These are phyloP conservation scores for Potorous gilbertii DNA, from an alignment of 2,797 vertebrate genomes.

Conservation along the genomic window DNA sequence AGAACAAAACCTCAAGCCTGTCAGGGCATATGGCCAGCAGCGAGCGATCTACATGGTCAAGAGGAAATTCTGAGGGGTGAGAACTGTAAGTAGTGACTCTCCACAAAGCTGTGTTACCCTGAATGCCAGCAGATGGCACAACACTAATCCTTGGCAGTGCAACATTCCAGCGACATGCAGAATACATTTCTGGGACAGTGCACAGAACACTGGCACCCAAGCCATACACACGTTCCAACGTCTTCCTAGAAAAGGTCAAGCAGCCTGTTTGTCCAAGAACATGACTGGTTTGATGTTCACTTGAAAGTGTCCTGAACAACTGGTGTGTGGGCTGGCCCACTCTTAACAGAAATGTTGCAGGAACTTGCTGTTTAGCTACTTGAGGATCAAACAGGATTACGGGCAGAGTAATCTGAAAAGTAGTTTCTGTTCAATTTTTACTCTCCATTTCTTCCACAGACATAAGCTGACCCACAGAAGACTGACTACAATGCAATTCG, in stretches of 20 bases:
- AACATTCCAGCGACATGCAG: background rate
- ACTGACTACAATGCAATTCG: background rate
- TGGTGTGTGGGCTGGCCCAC: conserved; percentile 51
- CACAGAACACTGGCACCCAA: background rate
- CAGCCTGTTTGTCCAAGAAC: conserved; percentile 57
- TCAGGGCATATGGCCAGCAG: background rate
- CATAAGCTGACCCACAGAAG: background rate
- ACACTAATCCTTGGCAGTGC: background rate
- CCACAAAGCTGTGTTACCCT: background rate
- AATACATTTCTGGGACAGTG: background rate
- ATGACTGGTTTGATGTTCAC: conserved; percentile 43
- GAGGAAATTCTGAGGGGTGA: background rate
- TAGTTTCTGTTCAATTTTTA: background rate
- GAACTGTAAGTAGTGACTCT: background rate
- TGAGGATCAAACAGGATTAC: conserved; percentile 45
- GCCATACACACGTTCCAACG: background rate
- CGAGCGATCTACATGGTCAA: background rate
- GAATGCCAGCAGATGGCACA: background rate
- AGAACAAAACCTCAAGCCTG: background rate
- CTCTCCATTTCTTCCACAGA: background rate
- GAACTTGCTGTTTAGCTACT: conserved; percentile 33
- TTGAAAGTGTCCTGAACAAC: conserved; percentile 49
- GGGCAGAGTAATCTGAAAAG: background rate
- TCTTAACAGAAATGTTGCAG: background rate
- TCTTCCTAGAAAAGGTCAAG: conserved; percentile 56